Evolutionary conservation across 2,797 vertebrate genomes (phyloP).

Genomic region (Iguana delicatissima): DNA sequence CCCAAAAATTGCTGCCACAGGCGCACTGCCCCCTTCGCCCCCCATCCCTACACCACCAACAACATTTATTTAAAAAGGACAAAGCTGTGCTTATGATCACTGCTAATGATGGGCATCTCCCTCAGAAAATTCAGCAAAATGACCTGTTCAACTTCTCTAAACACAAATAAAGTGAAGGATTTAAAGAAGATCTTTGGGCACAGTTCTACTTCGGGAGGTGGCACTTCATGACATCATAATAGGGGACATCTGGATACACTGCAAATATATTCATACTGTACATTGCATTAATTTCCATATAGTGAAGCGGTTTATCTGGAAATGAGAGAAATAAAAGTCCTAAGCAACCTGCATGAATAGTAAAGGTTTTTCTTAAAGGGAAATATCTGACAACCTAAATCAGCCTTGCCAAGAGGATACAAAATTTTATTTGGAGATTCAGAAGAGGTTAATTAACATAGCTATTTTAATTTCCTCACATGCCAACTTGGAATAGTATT

Average conservation of each 20-base stretch:
- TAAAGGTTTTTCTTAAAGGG: neutral
- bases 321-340: neutral
- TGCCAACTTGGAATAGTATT: neutral
- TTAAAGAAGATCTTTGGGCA: neutral
- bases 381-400: neutral
- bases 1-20: too few relatives aligned
- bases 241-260: neutral
- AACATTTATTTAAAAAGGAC: neutral
- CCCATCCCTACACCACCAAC: too few relatives aligned
- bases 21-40: too few relatives aligned
- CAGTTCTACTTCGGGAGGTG: neutral
- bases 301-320: neutral
- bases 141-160: neutral
- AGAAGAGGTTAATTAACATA: slow-evolving; percentile 32
- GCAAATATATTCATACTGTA: slow-evolving; percentile 25
- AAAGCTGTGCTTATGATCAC: neutral
- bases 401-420: neutral
- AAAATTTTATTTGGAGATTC: neutral
- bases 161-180: neutral
- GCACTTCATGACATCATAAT: neutral
- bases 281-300: slow-evolving; percentile 32
- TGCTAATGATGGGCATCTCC: neutral
- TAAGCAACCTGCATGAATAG: neutral
- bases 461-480: slow-evolving; percentile 39
- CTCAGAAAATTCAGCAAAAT: neutral